Conservation (phyloP, 1,140 invertebrate species). For the Neodiprion virginianus region DNA sequence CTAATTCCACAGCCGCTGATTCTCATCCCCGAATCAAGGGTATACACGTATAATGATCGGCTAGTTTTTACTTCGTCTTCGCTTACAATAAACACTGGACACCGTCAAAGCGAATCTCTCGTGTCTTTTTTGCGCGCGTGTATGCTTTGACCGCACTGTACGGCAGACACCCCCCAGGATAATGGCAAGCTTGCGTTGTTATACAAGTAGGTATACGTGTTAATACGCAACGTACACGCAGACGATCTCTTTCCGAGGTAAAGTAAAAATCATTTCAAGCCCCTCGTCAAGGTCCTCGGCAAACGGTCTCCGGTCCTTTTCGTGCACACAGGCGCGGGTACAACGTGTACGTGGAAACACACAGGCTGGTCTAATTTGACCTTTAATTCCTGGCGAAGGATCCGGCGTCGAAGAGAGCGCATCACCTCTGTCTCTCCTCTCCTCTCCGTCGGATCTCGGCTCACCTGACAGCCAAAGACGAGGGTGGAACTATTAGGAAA, state of each 20-base stretch:
- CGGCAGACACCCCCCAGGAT: too few relatives aligned
- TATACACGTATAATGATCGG: not conserved
- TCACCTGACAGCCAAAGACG: conserved; percentile 38
- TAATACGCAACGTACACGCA: too few relatives aligned
- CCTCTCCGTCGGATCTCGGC: conserved; percentile 18
- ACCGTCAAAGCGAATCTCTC: not conserved
- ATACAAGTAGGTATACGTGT: too few relatives aligned
- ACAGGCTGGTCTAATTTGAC: not conserved
- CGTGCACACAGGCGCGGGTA: too few relatives aligned
- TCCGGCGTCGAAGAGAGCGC: not conserved
- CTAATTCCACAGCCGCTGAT: conserved; percentile 33
- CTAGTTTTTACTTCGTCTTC: not conserved
- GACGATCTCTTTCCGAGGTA: not conserved
- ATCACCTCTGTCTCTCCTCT: not conserved
- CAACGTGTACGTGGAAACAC: too few relatives aligned
- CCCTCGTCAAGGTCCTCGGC: conserved; percentile 6
- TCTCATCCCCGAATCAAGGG: not conserved
- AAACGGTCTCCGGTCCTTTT: not conserved
- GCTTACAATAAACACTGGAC: not conserved
- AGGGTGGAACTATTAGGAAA: conserved; percentile 48
- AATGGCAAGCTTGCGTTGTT: too few relatives aligned
- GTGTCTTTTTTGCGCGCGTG: not conserved
- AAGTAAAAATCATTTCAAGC: not conserved
- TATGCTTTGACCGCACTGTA: not conserved
- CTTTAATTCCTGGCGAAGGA: not conserved